Base-by-base conservation (phyloP, 2,888 invertebrate species). In the Spatulosminthurus flaviceps region DNA sequence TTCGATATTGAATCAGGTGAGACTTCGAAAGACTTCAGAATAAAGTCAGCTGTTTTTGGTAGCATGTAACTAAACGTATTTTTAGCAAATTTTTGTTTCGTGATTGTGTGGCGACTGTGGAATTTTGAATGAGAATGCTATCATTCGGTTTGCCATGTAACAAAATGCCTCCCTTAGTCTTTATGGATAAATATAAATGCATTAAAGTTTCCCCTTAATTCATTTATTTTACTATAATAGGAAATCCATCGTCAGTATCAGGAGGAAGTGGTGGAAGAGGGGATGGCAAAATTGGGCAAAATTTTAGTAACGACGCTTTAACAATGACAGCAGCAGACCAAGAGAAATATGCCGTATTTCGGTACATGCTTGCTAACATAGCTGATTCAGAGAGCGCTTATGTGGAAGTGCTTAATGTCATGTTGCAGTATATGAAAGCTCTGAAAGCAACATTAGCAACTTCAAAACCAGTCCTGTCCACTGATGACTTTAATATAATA, bases 361-460 rank as follows among this genome's bases (percentile, higher is more conserved):
- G 94, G 86, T 94, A 94, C 87, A 95, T 97, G 86, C 91, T 96
- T 81, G 92, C 92, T 85, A 95, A 95, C 86, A 95, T 97, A 84
- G 93, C 96, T 85, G 95, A 95, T 86, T 96, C 95, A 87, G 97
- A 97, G 89, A 92, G 92, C 73, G 92, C 94, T 83, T 97, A 96
- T 87, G 94, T 96, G 67, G 95, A 95, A 88, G 95, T 95, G 88
- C 90, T 97, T 76, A 93, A 93, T 86, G 94, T 96, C 82, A 93
- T 96, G 90, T 90, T 95, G 86, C 88, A 96, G 94, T 96, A 96
- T 87, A 95, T 95, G 93, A 29, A 60, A 29, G 95, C 95, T 24
- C 92, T 96, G 85, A 93, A 95, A 88, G 94, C 95, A 70, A 95
- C 95, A 16, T 89, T 95, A 81, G 92, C 92, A 70, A 94, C 95